Base-by-base conservation (phyloP, 2,113 vertebrate genomes). In the Chaetodon trifascialis region DNA sequence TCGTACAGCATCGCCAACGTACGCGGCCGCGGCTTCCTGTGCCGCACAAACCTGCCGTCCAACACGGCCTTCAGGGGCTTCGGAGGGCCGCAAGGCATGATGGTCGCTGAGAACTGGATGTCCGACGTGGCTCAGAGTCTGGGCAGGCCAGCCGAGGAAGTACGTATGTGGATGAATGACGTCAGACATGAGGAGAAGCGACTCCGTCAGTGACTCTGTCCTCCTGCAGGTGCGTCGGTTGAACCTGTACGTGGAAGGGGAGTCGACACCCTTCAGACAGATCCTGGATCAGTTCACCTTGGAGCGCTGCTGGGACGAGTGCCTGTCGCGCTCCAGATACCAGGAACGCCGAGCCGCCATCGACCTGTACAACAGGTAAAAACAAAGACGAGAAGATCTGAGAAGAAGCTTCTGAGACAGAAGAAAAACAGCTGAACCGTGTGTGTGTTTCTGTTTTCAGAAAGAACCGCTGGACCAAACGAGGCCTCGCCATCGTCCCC, bases 21-120 rank as follows among this genome's bases (percentile, higher is more conserved):
- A 36, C 93, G 94, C 2, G 96, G 97, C 0, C 79, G 88, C 0
- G 97, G 98, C 40, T 88, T 88, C 63, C 0, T 98, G 11, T 99
- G 98, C 88, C 97, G 96, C 87, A 99, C 98, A 52, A 97, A 99
- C 86, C 88, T 99, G 74, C 74, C 98, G 2, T 98, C 98, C 85
- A 99, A 99, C 89, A 97, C 98, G 0, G 98, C 98, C 6, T 99
- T 99, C 89, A 95, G 98, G 63, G 98, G 98, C 42, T 99, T 99
- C 19, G 98, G 98, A 7, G 97, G 96, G 0, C 98, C 98, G 0
- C 98, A 99, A 69, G 98, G 95, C 46, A 98, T 99, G 98, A 92
- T 99, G 95, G 89, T 99, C 8, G 91, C 96, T 0, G 98, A 99
- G 87, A 92, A 90, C 72, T 99, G 98, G 98, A 97, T 99, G 79